These are phyloP conservation scores for Malacosoma neustria DNA, from an alignment of 2,888 invertebrate species.

Conservation along the genomic window DNA sequence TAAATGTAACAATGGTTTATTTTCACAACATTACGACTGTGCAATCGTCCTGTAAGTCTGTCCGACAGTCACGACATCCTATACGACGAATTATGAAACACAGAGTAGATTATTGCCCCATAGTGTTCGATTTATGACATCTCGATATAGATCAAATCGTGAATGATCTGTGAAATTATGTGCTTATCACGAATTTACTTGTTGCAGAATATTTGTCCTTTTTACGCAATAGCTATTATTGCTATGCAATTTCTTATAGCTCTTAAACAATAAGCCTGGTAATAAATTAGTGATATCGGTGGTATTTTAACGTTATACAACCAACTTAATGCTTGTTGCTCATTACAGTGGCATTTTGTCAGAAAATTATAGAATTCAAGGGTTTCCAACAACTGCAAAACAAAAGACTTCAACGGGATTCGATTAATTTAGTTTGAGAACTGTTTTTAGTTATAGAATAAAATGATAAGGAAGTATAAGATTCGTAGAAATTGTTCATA, in stretches of 20 bases:
- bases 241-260: neutral
- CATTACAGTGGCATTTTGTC: no score
- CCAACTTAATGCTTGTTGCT: no score
- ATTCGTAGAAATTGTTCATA: no score
- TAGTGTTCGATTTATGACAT: constrained; percentile 48
- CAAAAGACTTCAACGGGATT: no score
- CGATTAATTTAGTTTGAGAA: no score
- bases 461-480: no score
- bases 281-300: neutral
- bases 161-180: constrained; percentile 18
- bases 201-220: neutral
- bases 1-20: no score
- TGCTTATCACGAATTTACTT: constrained; percentile 1
- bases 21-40: constrained; percentile 6
- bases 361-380: no score
- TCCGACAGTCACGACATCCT: constrained; percentile 45
- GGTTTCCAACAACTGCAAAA: no score
- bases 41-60: constrained; percentile 14
- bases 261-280: neutral
- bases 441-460: no score
- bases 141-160: constrained; percentile 19
- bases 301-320: neutral
- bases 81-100: constrained; percentile 36
- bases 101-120: constrained; percentile 33
- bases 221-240: neutral